Evolutionary conservation across 1,140 invertebrate species (phyloP).

Genomic region (Holotrichia oblita): DNA sequence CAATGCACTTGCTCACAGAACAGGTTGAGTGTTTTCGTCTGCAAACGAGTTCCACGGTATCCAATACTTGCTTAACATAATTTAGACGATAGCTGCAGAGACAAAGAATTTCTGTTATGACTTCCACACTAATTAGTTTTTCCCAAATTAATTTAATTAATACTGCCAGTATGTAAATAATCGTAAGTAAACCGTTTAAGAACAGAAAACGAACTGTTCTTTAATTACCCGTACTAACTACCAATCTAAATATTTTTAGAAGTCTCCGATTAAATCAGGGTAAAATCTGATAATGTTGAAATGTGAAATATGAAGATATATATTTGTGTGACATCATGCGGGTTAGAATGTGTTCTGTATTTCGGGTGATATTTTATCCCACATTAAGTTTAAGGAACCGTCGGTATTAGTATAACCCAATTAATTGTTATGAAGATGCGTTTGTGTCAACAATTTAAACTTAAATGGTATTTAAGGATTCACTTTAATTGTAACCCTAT

Average conservation of each 20-base stretch:
- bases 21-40: conserved; percentile 42
- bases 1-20: conserved; percentile 43
- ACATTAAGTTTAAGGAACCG: too few relatives aligned
- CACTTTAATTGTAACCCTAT: too few relatives aligned
- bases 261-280: conserved; percentile 3
- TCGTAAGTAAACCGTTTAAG: neutral
- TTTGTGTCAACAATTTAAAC: too few relatives aligned
- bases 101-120: conserved; percentile 40
- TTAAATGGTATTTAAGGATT: too few relatives aligned
- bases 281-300: conserved; percentile 25
- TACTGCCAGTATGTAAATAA: conserved; percentile 26
- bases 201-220: neutral
- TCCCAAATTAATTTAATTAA: conserved; percentile 41
- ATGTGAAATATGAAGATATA: conserved; percentile 10
- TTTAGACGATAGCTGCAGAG: conserved; percentile 39
- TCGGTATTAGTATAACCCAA: too few relatives aligned
- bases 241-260: conserved; percentile 30
- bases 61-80: conserved; percentile 41
- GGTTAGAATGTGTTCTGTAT: neutral
- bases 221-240: neutral
- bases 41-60: conserved; percentile 41
- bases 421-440: too few relatives aligned
- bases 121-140: conserved; percentile 38
- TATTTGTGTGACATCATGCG: neutral
- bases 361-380: conserved; percentile 1